A percentile compares a stretch with the other conserved stretches of the same genome.
Evolutionary conservation across 1,140 invertebrate genomes (phyloP).

Genomic region (Leptinotarsa defecta): DNA sequence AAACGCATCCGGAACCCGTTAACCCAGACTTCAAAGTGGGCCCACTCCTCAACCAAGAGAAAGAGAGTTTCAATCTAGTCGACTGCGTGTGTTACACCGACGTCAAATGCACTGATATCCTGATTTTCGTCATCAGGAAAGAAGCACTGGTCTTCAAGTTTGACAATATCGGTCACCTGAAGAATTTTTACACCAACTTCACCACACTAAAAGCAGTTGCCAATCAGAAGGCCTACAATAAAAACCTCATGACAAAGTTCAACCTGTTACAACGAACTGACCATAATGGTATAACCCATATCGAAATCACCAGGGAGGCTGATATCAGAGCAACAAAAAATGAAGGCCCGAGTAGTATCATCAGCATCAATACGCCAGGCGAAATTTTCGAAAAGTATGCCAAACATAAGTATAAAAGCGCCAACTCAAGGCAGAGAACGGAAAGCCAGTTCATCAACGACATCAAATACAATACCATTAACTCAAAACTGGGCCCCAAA

Average conservation of each 20-base stretch:
- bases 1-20: constrained; percentile 12
- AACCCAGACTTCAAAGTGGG: constrained; percentile 10
- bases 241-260: constrained; percentile 44
- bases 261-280: constrained; percentile 56
- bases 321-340: constrained; percentile 24
- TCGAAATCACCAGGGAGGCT: constrained; percentile 52
- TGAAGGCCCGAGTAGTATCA: constrained; percentile 44
- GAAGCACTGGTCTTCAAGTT: constrained; percentile 55
- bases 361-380: constrained; percentile 52
- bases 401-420: constrained; percentile 26
- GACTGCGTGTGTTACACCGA: constrained; percentile 56
- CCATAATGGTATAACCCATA: constrained; percentile 56
- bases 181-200: constrained; percentile 53
- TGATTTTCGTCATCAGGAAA: constrained; percentile 54
- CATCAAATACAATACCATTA: constrained; percentile 33
- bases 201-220: constrained; percentile 52
- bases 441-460: constrained; percentile 40
- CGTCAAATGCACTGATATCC: constrained; percentile 50
- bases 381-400: constrained; percentile 28
- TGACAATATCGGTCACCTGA: constrained; percentile 45
- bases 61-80: constrained; percentile 52
- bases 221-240: constrained; percentile 50
- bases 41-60: constrained; percentile 12
- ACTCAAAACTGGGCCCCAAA: constrained; percentile 32
- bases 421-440: constrained; percentile 38